Conservation (phyloP, 2,888 invertebrate species). For the Omphaloscelis lunosa region DNA sequence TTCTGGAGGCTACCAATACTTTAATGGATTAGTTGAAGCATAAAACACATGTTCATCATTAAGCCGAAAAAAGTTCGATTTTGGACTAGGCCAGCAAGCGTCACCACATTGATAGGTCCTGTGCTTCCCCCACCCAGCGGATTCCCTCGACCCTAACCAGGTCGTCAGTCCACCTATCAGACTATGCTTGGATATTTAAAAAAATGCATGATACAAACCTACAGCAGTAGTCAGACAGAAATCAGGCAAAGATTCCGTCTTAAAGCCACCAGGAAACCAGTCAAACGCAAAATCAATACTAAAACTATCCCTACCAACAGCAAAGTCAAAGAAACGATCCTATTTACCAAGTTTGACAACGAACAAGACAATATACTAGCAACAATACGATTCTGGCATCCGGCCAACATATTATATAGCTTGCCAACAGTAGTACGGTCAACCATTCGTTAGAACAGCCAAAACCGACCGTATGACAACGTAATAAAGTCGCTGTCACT, state of each 20-base stretch:
- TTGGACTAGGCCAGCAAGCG: no score
- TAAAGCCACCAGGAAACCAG: constrained; percentile 2
- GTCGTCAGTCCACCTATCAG: background rate
- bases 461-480: background rate
- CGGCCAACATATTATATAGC: constrained; percentile 65
- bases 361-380: constrained; percentile 42
- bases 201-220: background rate
- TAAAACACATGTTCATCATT: background rate
- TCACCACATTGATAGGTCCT: background rate
- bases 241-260: background rate
- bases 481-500: constrained; percentile 8
- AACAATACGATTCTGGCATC: constrained; percentile 64
- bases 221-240: background rate
- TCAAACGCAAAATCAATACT: constrained; percentile 39
- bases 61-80: background rate
- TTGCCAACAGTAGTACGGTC: constrained; percentile 64
- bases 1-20: background rate
- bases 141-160: no score
- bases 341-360: constrained; percentile 44
- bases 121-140: background rate
- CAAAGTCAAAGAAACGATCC: constrained; percentile 24
- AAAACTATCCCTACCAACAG: constrained; percentile 9
- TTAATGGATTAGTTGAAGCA: background rate
- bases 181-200: background rate
- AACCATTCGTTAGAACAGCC: constrained; percentile 3